Percentiles rank a stretch among this genome's conserved stretches.
These are phyloP conservation scores for Tridacna crocea DNA, from an alignment of 2,888 invertebrate genomes.

Conservation along the genomic window DNA sequence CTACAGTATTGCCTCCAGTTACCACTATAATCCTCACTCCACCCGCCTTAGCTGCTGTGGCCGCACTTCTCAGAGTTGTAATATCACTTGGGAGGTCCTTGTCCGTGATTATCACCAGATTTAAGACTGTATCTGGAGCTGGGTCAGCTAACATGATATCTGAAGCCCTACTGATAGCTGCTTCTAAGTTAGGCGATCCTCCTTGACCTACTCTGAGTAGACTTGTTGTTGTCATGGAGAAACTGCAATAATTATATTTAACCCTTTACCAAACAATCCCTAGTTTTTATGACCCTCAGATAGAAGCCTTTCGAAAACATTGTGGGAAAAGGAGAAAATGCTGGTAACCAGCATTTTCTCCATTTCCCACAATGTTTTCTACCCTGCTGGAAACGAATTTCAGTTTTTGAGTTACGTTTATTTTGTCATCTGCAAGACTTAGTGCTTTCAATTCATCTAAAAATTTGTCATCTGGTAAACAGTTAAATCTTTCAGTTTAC, in stretches of 20 bases:
- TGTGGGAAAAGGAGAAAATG: background rate
- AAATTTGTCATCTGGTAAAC: too few relatives aligned
- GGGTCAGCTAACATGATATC: background rate
- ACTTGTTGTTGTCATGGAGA: background rate
- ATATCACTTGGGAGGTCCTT: background rate
- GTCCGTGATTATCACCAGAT: slow-evolving; percentile 34
- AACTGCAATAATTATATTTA: background rate
- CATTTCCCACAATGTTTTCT: slow-evolving; percentile 10
- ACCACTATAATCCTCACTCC: slow-evolving; percentile 38
- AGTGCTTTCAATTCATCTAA: too few relatives aligned
- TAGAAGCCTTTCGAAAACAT: background rate
- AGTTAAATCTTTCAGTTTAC: too few relatives aligned
- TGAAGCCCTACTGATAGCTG: slow-evolving; percentile 18
- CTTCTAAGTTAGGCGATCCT: background rate
- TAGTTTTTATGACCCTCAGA: too few relatives aligned
- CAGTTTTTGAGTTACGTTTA: too few relatives aligned
- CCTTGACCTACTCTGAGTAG: background rate
- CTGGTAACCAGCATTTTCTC: background rate
- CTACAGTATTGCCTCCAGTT: slow-evolving; percentile 14
- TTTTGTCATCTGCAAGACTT: too few relatives aligned
- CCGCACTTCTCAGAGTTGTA: background rate
- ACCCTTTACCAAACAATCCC: too few relatives aligned
- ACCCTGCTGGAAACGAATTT: too few relatives aligned
- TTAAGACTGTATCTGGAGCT: slow-evolving; percentile 9
- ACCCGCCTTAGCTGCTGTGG: slow-evolving; percentile 1